phyloP scores from a whole-genome alignment of 2,797 vertebrate genomes.

The Phalanger gymnotis region DNA sequence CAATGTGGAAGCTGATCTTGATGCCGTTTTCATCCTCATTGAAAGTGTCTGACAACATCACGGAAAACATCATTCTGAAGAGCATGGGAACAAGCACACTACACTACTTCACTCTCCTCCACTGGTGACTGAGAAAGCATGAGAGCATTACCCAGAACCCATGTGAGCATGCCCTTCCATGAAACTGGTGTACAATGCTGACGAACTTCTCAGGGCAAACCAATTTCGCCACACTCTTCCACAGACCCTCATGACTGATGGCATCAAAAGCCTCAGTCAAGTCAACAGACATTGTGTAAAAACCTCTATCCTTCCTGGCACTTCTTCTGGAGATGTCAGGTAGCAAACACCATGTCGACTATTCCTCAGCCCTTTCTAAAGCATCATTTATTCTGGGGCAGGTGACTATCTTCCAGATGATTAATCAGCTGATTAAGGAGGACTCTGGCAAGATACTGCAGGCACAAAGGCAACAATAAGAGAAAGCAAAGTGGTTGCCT shows the following conservation, averaged over 20 bases:
- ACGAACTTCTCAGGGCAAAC: background rate
- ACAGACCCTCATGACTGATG: background rate
- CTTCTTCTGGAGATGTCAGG: background rate
- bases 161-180: background rate
- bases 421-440: background rate
- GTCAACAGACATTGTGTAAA: background rate
- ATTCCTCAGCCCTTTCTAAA: background rate
- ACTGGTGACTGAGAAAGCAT: background rate
- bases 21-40: background rate
- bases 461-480: conserved; percentile 45
- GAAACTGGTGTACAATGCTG: background rate
- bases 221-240: background rate
- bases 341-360: background rate
- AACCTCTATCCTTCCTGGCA: background rate
- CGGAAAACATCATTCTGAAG: background rate
- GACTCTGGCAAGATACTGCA: background rate
- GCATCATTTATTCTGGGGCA: background rate
- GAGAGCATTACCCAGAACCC: too few species aligned
- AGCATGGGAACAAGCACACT: background rate
- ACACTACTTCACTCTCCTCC: background rate
- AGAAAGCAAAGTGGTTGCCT: conserved; percentile 56
- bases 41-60: background rate
- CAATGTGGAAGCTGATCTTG: background rate
- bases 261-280: background rate
- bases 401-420: background rate